Conservation (phyloP, 2,797 vertebrate species). For the Phoebastria nigripes region DNA sequence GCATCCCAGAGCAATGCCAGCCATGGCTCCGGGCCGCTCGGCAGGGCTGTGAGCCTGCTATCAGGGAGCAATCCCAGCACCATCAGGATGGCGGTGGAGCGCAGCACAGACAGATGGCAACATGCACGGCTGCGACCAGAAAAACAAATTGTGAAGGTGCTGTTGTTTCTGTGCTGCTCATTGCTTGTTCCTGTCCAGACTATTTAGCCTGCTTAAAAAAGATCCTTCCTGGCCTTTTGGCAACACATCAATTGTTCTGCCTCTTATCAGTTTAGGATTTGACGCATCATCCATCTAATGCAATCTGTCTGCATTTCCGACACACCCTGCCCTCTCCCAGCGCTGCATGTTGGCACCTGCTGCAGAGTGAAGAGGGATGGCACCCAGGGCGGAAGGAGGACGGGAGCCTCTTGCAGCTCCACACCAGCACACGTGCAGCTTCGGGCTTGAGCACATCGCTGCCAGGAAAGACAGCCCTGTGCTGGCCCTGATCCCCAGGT, state of each 20-base stretch:
- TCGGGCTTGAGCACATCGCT: background rate
- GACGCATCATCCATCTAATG: background rate
- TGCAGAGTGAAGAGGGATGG: background rate
- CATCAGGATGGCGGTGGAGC: rapidly evolving
- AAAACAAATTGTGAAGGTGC: background rate
- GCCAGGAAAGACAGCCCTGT: background rate
- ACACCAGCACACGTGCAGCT: background rate
- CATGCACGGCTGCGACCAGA: background rate
- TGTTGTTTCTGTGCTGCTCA: background rate
- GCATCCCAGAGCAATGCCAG: background rate
- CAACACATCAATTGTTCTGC: background rate
- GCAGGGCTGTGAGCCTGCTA: background rate
- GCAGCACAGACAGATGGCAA: background rate
- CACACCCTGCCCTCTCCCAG: background rate
- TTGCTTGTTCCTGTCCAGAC: background rate
- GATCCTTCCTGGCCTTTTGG: background rate
- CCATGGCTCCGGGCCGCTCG: rapidly evolving
- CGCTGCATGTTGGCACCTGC: rapidly evolving
- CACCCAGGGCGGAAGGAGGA: rapidly evolving
- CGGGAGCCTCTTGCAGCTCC: background rate
- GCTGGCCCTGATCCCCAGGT: background rate
- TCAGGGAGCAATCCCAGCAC: background rate
- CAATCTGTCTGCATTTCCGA: background rate
- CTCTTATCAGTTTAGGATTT: slow-evolving; percentile 4
- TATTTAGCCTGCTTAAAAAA: slow-evolving; percentile 25